Evolutionary conservation across 2,888 invertebrate genomes (phyloP).

Genomic region (Drosophila neotestacea): DNA sequence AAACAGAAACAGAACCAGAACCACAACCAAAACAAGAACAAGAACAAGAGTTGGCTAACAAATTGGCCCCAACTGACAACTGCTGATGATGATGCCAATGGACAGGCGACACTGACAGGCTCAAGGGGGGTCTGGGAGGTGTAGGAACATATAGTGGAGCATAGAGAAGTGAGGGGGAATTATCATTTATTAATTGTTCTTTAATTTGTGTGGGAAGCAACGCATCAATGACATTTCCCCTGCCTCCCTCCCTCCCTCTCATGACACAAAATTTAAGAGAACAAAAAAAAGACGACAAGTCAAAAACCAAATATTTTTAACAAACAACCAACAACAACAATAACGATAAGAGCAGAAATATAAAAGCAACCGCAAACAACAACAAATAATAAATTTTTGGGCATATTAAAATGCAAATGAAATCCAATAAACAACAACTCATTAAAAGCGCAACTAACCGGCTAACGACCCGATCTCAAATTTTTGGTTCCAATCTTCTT

Average conservation of each 20-base stretch:
- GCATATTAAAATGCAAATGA: constrained; percentile 72
- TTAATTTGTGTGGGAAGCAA: constrained; percentile 79
- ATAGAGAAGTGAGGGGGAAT: constrained; percentile 15
- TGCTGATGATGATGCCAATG: constrained; percentile 46
- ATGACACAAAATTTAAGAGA: background rate
- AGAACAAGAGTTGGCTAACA: constrained; percentile 40
- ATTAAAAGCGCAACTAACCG: constrained; percentile 72
- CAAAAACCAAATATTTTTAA: constrained; percentile 22
- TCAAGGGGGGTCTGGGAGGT: constrained; percentile 10
- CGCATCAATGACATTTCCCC: constrained; percentile 31
- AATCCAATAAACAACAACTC: constrained; percentile 75
- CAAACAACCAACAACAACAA: constrained; percentile 17
- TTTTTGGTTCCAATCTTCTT: constrained; percentile 14
- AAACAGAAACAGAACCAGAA: constrained; percentile 4
- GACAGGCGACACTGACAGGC: constrained; percentile 35
- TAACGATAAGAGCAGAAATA: constrained; percentile 2
- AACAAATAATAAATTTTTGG: constrained; percentile 66
- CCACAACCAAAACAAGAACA: constrained; percentile 1
- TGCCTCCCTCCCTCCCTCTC: background rate
- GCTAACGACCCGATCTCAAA: constrained; percentile 52
- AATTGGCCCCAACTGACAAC: constrained; percentile 46
- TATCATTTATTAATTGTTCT: constrained; percentile 77
- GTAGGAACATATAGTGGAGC: background rate
- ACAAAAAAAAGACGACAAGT: constrained; percentile 1
- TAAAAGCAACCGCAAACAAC: constrained; percentile 43